These are phyloP conservation scores for Eustalomyia histrio DNA, from an alignment of 2,888 invertebrate species.

Conservation along the genomic window DNA sequence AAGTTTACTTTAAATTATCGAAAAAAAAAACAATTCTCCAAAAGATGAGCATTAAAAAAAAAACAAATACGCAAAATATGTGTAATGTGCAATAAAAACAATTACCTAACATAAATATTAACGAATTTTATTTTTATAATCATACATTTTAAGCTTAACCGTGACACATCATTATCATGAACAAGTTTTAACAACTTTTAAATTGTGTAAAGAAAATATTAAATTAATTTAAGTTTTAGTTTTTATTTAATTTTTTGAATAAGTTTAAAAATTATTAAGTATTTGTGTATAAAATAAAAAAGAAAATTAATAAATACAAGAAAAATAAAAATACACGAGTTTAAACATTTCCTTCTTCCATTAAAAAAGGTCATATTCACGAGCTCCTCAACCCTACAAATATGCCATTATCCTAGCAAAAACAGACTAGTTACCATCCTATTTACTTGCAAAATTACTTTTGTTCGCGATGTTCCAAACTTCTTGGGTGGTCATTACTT, in stretches of 20 bases:
- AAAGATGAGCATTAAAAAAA: conserved; percentile 21
- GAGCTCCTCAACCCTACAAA: too few species aligned
- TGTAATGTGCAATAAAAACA: conserved; percentile 62
- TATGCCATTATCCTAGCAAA: too few species aligned
- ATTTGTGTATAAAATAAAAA: conserved; percentile 54
- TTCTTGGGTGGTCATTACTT: too few species aligned
- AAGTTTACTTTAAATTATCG: conserved; percentile 45
- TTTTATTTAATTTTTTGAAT: conserved; percentile 46
- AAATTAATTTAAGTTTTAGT: conserved; percentile 58
- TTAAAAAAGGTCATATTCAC: too few species aligned
- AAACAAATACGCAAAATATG: conserved; percentile 30
- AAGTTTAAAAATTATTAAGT: conserved; percentile 49
- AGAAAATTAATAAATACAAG: background rate
- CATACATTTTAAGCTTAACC: conserved; percentile 56
- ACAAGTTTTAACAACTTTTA: conserved; percentile 26
- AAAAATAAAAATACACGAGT: conserved; percentile 43
- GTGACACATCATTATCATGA: conserved; percentile 38
- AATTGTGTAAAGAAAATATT: conserved; percentile 28
- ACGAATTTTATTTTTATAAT: conserved; percentile 63
- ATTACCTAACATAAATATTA: conserved; percentile 53
- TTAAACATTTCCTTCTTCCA: conserved; percentile 6
- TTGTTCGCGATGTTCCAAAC: too few species aligned
- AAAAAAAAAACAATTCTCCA: conserved; percentile 1
- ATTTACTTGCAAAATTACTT: too few species aligned
- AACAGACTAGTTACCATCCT: too few species aligned